Conservation (phyloP, 2,113 vertebrate species). For the Orthochromis indermauri region DNA sequence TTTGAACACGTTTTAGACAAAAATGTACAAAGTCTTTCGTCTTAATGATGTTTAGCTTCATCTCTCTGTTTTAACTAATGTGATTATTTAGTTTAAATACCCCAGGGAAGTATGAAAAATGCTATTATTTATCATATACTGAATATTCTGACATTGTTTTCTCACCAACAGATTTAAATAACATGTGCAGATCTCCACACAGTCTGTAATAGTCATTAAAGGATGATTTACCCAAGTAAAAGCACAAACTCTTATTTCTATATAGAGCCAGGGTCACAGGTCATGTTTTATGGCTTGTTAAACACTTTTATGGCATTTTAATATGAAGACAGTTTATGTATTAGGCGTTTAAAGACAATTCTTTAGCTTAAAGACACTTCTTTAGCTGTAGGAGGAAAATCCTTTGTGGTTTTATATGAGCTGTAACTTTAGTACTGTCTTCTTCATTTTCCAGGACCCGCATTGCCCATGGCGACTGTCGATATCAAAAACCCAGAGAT, state of each 20-base stretch:
- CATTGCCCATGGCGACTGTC: constrained; percentile 91
- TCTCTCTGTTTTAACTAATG: neutral
- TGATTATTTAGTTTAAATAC: neutral
- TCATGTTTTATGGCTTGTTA: neutral
- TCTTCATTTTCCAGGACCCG: constrained; percentile 71
- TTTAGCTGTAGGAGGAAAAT: neutral
- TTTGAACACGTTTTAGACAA: neutral
- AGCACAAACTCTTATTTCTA: neutral
- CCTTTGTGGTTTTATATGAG: neutral
- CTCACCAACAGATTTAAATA: neutral
- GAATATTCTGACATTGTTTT: neutral
- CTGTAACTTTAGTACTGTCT: neutral
- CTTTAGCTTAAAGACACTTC: neutral
- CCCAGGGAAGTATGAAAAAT: neutral
- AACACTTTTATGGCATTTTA: neutral
- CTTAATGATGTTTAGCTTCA: neutral
- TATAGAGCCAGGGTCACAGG: neutral
- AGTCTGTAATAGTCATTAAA: neutral
- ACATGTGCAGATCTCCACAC: neutral
- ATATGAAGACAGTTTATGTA: neutral
- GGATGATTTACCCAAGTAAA: neutral
- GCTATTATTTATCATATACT: neutral
- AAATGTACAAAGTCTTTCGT: neutral
- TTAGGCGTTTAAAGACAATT: neutral
- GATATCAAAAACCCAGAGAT: constrained; percentile 99